Base-by-base conservation (phyloP, 2,113 vertebrate species). In the Austrofundulus limnaeus region DNA sequence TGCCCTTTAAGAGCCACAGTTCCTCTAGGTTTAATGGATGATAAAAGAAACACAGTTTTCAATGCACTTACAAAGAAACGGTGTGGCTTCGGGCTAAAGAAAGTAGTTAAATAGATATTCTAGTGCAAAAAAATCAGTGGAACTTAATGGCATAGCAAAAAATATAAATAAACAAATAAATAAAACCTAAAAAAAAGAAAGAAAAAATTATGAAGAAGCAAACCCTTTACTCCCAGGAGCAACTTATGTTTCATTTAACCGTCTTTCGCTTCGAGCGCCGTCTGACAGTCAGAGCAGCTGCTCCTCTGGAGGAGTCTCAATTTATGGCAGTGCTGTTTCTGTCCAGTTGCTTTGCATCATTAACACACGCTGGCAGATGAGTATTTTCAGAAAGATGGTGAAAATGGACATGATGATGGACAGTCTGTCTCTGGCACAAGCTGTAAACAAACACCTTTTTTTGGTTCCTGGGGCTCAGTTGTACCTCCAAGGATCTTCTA, bases 191-290 rank as follows among this genome's bases (percentile, higher is more conserved):
- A n/a, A n/a, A 70, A 70, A 4, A 28, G 3, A 28, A 70, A 70
- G 57, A 54, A 66, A 34, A 74, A 77, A 69, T 25, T 50, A 77
- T 59, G 52, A 65, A 53, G 46, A 73, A 66, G 64, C 46, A 24
- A 20, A 61, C 19, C 9, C 57, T 47, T 69, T 38, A 21, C 28
- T 58, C 69, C 64, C 74, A 50, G 46, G 28, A 75, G 69, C 3
- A 0, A 17, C 46, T 39, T 46, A 41, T 57, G 57, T 69, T 80
- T 80, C 46, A 72, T 61, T 70, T 23, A 54, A 19, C 46, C 50
- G 57, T 53, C 59, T 63, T 70, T 51, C 25, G 38, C 54, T 48
- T 17, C 34, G 34, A 68, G 77, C 42, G 42, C 38, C 48, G 45
- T 38, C 2, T 53, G 37, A 34, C 43, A 63, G 47, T 65, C 51